Percentiles rank a stretch among this genome's conserved stretches.
These are phyloP conservation scores for Hedya salicella DNA, from an alignment of 2,888 invertebrate species.

Conservation along the genomic window DNA sequence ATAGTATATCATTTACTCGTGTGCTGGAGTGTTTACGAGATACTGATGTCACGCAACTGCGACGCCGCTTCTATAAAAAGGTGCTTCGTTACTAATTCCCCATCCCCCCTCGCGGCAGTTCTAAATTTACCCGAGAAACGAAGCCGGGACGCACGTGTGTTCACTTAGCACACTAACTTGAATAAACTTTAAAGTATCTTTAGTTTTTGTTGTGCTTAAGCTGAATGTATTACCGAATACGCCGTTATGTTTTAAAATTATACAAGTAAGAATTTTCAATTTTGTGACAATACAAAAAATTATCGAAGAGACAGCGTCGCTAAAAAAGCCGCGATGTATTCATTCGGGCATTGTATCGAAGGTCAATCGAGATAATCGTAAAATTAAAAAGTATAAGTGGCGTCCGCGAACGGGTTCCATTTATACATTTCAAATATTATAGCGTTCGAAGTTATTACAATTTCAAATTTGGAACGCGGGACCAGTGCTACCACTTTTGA, in stretches of 20 bases:
- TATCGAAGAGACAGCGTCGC: slow-evolving; percentile 51
- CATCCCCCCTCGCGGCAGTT: slow-evolving; percentile 58
- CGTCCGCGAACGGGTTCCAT: slow-evolving; percentile 66
- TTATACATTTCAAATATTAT: slow-evolving; percentile 83
- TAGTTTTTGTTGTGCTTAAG: slow-evolving; percentile 49
- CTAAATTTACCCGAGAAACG: slow-evolving; percentile 80
- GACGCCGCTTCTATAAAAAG: slow-evolving; percentile 81
- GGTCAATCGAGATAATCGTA: slow-evolving; percentile 75
- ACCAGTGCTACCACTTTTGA: slow-evolving; percentile 60
- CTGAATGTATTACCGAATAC: slow-evolving; percentile 46
- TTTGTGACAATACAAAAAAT: slow-evolving; percentile 60
- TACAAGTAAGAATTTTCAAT: slow-evolving; percentile 57
- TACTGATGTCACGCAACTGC: slow-evolving; percentile 63
- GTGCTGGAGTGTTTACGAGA: slow-evolving; percentile 62
- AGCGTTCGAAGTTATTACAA: slow-evolving; percentile 72
- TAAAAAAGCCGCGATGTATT: slow-evolving; percentile 73
- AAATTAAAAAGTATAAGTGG: slow-evolving; percentile 84
- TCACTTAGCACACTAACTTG: slow-evolving; percentile 77
- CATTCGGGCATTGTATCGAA: slow-evolving; percentile 77
- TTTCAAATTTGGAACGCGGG: slow-evolving; percentile 73
- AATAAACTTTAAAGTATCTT: slow-evolving; percentile 61
- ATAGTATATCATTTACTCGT: slow-evolving; percentile 64
- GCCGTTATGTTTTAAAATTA: slow-evolving; percentile 47
- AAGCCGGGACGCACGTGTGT: slow-evolving; percentile 78
- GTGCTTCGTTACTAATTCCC: slow-evolving; percentile 73